phyloP scores from a whole-genome alignment of 1,140 invertebrate species.

The Heliconius eleuchia region DNA sequence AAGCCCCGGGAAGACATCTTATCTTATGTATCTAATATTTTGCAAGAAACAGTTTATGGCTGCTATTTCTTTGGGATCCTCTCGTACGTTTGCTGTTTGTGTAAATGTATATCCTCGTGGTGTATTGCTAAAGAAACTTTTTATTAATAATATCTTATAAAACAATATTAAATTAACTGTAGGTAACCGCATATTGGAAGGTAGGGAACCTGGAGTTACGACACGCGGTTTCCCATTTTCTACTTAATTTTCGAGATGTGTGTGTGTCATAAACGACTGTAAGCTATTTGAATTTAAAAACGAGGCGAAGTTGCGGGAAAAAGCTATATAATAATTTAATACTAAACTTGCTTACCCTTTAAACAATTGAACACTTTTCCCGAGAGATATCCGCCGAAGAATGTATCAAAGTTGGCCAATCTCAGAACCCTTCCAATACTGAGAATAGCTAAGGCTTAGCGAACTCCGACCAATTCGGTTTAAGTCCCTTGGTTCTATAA shows the following conservation, averaged over 20 bases:
- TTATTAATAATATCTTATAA: no score
- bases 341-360: not conserved
- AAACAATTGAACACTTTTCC: conserved; percentile 7
- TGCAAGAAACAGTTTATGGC: not conserved
- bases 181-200: no score
- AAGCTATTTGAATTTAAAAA: no score
- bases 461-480: conserved; percentile 10
- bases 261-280: no score
- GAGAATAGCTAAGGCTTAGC: conserved; percentile 16
- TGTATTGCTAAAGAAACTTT: not conserved
- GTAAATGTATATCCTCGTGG: not conserved
- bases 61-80: not conserved
- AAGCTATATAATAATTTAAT: not conserved
- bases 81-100: not conserved
- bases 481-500: not conserved
- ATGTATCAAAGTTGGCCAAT: conserved; percentile 18
- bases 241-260: no score
- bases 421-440: conserved; percentile 13
- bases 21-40: not conserved
- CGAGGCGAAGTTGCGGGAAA: no score
- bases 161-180: no score
- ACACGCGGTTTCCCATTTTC: no score
- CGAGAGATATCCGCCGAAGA: not conserved
- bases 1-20: not conserved
- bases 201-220: no score